phyloP scores from a whole-genome alignment of 2,113 vertebrate genomes.

The Lamprologus speciosus region DNA sequence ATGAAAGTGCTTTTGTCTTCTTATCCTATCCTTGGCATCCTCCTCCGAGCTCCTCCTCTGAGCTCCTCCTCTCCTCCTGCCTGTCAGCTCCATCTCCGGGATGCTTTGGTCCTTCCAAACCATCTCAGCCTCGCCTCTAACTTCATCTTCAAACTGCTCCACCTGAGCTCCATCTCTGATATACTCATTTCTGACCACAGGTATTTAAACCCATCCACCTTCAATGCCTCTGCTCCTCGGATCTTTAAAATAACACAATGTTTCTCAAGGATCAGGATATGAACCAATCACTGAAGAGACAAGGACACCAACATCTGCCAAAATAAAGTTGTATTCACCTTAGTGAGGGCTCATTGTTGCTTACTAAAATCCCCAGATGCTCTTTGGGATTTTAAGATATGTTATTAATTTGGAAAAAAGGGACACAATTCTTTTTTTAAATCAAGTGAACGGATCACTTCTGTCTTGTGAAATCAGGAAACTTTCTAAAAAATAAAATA shows the following conservation, averaged over 20 bases:
- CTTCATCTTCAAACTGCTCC: background rate
- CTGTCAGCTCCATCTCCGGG: background rate
- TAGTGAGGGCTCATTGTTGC: rapidly evolving
- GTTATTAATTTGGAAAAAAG: background rate
- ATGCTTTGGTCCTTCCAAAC: rapidly evolving
- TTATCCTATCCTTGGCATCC: background rate
- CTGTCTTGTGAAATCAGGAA: background rate
- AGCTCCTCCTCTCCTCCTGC: background rate
- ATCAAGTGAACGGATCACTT: rapidly evolving
- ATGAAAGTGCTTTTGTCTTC: background rate
- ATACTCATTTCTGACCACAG: background rate
- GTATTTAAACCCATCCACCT: background rate
- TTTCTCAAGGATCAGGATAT: background rate
- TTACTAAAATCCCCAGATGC: background rate
- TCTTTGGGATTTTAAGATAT: background rate
- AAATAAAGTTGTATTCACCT: rapidly evolving
- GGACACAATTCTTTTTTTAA: rapidly evolving
- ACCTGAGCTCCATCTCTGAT: rapidly evolving
- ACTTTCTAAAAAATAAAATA: background rate
- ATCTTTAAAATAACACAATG: background rate
- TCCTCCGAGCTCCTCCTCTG: rapidly evolving
- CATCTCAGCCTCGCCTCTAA: rapidly evolving
- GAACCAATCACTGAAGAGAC: rapidly evolving
- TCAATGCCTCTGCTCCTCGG: background rate
- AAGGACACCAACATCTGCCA: background rate